These are phyloP conservation scores for Cnemophilus loriae DNA, from an alignment of 2,113 vertebrate species.

Conservation along the genomic window DNA sequence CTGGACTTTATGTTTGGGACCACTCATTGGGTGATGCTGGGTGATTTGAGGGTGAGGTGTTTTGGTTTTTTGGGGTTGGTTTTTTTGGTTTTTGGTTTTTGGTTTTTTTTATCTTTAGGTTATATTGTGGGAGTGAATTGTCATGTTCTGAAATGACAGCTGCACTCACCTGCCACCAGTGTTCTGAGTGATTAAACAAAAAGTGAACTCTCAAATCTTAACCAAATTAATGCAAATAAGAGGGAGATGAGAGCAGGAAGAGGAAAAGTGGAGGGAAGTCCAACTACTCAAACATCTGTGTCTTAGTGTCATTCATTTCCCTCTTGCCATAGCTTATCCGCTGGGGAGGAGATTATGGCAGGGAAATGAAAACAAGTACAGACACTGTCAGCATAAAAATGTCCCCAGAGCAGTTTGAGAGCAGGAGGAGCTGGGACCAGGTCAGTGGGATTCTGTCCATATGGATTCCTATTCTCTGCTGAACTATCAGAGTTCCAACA, in stretches of 20 bases:
- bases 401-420: neutral
- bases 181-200: neutral
- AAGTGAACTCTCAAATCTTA: neutral
- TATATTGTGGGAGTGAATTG: neutral
- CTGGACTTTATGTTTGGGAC: neutral
- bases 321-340: neutral
- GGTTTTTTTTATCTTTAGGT: neutral
- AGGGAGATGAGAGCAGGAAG: neutral
- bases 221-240: neutral
- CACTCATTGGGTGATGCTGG: neutral
- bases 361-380: neutral
- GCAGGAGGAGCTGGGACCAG: neutral
- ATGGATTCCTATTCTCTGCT: neutral
- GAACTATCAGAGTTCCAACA: neutral
- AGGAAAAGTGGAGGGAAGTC: neutral
- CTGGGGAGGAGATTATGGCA: neutral
- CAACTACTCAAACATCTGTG: neutral
- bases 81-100: no score
- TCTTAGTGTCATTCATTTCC: neutral
- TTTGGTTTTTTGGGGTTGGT: neutral
- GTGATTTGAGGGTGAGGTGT: neutral
- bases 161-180: neutral
- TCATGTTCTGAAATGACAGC: neutral
- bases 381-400: neutral
- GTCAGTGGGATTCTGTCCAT: neutral